Conservation (phyloP, 2,888 invertebrate genomes). For the Zeuzera pyrina region DNA sequence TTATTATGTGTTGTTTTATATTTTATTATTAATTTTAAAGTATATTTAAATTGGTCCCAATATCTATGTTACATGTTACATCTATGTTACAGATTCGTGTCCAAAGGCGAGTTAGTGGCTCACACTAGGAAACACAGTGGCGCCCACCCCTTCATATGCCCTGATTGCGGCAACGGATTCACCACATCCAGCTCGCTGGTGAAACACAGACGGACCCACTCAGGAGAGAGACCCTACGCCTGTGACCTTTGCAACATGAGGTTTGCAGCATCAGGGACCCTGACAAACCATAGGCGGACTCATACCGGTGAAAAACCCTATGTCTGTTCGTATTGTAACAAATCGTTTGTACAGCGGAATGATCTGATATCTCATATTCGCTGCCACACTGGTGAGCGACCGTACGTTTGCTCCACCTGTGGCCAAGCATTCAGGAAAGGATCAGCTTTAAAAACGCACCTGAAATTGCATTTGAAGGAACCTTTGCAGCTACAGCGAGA, state of each 20-base stretch:
- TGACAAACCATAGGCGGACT: constrained; percentile 69
- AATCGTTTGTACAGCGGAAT: constrained; percentile 72
- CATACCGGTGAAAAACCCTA: constrained; percentile 75
- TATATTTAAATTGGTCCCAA: too few relatives aligned
- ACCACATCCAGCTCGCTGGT: constrained; percentile 74
- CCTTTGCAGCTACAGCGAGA: constrained; percentile 10
- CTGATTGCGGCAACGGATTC: constrained; percentile 67
- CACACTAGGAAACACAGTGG: constrained; percentile 74
- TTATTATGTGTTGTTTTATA: too few relatives aligned
- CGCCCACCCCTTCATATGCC: constrained; percentile 74
- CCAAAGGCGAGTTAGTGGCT: constrained; percentile 69
- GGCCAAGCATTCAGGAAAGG: constrained; percentile 68
- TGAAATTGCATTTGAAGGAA: constrained; percentile 48
- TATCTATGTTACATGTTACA: too few relatives aligned
- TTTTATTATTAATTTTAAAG: too few relatives aligned
- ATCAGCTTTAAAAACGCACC: constrained; percentile 62
- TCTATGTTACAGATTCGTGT: constrained; percentile 44
- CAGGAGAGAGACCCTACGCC: constrained; percentile 72
- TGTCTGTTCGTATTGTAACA: constrained; percentile 68
- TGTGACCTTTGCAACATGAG: constrained; percentile 74
- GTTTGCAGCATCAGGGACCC: constrained; percentile 69
- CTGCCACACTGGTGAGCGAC: constrained; percentile 68
- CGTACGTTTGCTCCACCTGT: constrained; percentile 57
- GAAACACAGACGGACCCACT: constrained; percentile 73
- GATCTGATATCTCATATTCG: constrained; percentile 70